Evolutionary conservation across 1,140 invertebrate species (phyloP), one percentile per base, ranked within the genome.

Genomic region (Chymomyza costata): DNA sequence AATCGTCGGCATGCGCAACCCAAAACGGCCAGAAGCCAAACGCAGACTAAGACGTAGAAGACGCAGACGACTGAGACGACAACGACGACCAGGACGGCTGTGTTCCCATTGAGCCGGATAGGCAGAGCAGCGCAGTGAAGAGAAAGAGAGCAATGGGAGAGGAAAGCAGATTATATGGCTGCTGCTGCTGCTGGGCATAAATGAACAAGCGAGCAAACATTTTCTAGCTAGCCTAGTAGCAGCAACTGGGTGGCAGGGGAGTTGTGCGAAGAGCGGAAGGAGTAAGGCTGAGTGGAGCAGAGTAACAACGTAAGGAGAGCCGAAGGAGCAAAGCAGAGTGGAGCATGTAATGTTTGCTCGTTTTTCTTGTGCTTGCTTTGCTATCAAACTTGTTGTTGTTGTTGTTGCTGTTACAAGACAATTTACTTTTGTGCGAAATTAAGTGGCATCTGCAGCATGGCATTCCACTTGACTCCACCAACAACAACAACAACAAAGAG

Each of bases 351-450:
- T 80, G 64, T 67, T 65, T 46, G 54, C 65, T 66, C 73, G 71
- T 73, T 80, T 80, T 68, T 80, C 67, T 80, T 71, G 71, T 66
- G 71, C 48, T 54, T 60, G 60, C 46, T 31, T 45, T 55, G 28
- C 19, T 47, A 47, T 37, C 41, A 51, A 16, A 54, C 39, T 32
- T 49, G 65, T 10, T 52, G 37, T 40, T 65, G 67, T 51, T 73
- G 67, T 39, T 43, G 55, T 65, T 81, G 74, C 70, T 63, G 66
- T 63, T 81, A 83, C 81, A 83, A 84, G 82, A 84, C 76, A 84
- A 84, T 84, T 84, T 78, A 84, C 81, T 84, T 83, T 84, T 73
- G 78, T 83, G 71, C 80, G 80, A 82, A 82, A 82, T 82, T 82
- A 82, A 82, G 68, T 78, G 71, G 78, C 78, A 82, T 80, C 73